phyloP scores from a whole-genome alignment of 1,140 invertebrate species.

The Hestina assimilis region DNA sequence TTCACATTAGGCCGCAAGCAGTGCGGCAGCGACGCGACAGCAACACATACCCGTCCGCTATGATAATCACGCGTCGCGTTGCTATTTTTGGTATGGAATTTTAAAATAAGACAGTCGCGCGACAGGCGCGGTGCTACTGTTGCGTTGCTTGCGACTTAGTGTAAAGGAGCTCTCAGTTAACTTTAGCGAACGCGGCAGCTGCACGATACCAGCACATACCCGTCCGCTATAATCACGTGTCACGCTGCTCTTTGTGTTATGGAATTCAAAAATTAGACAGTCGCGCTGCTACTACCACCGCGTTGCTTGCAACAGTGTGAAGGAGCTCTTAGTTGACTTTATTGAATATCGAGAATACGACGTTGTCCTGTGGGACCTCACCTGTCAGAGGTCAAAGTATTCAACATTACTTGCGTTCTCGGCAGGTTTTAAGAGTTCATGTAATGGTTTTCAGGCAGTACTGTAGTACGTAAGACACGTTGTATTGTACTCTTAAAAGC shows the following conservation, averaged over 20 bases:
- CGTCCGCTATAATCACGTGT: too few species aligned
- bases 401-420: constrained; percentile 50
- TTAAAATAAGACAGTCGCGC: too few species aligned
- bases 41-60: neutral
- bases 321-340: constrained; percentile 68
- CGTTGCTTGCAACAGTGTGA: constrained; percentile 48
- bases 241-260: too few species aligned
- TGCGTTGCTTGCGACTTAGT: too few species aligned
- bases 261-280: neutral
- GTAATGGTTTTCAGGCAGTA: constrained; percentile 40
- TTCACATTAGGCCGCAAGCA: too few species aligned
- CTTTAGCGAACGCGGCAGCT: too few species aligned
- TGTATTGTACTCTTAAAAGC: too few species aligned
- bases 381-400: constrained; percentile 48
- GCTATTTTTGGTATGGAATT: too few species aligned
- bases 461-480: constrained; percentile 8
- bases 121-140: too few species aligned
- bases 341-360: constrained; percentile 69
- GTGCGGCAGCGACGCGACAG: neutral
- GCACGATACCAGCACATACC: too few species aligned
- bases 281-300: constrained; percentile 4
- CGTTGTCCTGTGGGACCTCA: constrained; percentile 51
- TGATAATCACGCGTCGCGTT: too few species aligned
- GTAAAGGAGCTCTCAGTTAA: too few species aligned
- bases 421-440: constrained; percentile 48